phyloP scores from a whole-genome alignment of 53 echinoderm and acorn worm genomes.

The Holothuria leucospilota region DNA sequence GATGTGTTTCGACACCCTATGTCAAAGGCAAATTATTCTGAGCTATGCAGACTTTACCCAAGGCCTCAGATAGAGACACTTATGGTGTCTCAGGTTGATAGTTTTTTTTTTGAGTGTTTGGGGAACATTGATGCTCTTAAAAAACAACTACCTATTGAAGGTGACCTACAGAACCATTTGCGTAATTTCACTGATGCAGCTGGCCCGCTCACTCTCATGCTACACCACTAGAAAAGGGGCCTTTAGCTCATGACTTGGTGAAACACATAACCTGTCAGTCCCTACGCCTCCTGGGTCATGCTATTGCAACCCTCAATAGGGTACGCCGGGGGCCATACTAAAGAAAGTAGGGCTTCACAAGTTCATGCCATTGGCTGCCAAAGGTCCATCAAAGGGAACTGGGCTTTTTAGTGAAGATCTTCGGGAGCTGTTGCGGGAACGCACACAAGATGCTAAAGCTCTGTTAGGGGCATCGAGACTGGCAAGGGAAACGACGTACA shows the following conservation, averaged over 20 bases:
- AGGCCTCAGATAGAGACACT: constrained; percentile 29
- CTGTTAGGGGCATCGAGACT: neutral
- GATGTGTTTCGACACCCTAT: neutral
- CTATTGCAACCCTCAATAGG: too few relatives aligned
- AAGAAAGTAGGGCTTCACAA: constrained; percentile 13
- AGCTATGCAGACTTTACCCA: constrained; percentile 12
- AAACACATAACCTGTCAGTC: too few relatives aligned
- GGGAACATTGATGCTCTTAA: neutral
- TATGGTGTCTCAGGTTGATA: constrained; percentile 22
- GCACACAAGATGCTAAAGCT: too few relatives aligned
- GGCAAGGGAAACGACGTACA: neutral
- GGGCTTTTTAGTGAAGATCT: constrained; percentile 15
- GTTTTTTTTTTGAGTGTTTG: neutral
- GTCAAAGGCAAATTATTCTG: neutral
- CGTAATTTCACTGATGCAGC: constrained; percentile 17
- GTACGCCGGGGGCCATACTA: neutral
- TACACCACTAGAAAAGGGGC: neutral
- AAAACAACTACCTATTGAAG: neutral
- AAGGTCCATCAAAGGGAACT: neutral
- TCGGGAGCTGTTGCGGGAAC: neutral
- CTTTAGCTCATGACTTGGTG: too few relatives aligned
- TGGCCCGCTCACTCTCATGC: neutral
- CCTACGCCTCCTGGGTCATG: too few relatives aligned
- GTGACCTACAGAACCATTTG: neutral
- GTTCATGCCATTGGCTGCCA: neutral